Evolutionary conservation across 2,888 invertebrate genomes (phyloP), one percentile per base, ranked within the genome.

Genomic region (Notodonta dromedarius): DNA sequence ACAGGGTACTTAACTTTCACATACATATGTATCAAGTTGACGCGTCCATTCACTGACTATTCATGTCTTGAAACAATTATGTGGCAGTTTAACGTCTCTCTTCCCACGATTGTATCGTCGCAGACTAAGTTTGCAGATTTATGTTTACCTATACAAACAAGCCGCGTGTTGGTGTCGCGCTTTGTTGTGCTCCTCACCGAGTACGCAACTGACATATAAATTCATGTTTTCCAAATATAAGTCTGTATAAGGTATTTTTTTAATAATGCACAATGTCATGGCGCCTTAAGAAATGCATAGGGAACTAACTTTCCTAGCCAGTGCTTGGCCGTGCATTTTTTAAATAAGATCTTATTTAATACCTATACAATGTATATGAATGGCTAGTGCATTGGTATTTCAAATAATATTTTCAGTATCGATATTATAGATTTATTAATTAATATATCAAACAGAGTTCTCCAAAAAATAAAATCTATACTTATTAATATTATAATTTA

Each of bases 101-200:
- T 90, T 91, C 89, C 87, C 91, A 91, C 91, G 87, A 90, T 89
- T 83, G 82, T 89, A 87, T 87, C 87, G 82, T 80, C 76, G 55
- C 60, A 82, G 79, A 80, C 80, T 77, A 77, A 83, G 82, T 84
- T 85, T 83, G 81, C 84, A 84, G 81, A 86, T 85, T 86, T 85
- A 85, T 86, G 83, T 81, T 84, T 82, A 82, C 83, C 83, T 84
- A 80, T 61, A 67, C 65, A 63, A 67, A 61, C 70, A 60, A 67
- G 69, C 57, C 58, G 60, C 56, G 62, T 62, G 67, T 63, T 65
- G 67, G 64, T 74, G 67, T 72, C 76, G 67, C 54, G 56, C 70
- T 76, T 74, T 74, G 72, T 74, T 77, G 62, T 72, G 66, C 60
- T 56, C n/a, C 46, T 63, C 64, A 52, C 64, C 59, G 68, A 62